Evolutionary conservation across 2,113 vertebrate species (phyloP).

Genomic region (Sturnira hondurensis): DNA sequence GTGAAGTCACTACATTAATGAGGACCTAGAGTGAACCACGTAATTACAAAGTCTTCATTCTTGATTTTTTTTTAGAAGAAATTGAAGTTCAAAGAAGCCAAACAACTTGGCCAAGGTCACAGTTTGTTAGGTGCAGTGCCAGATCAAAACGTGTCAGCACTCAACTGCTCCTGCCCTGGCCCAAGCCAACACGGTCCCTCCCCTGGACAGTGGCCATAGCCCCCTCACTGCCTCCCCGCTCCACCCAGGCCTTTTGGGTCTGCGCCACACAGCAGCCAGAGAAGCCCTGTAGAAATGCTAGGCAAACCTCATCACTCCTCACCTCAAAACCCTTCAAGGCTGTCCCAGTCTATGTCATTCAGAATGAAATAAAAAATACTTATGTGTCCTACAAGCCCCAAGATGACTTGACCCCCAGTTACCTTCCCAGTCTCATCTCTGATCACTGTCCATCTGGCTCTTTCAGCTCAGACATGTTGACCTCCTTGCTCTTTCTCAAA

Average conservation of each 20-base stretch:
- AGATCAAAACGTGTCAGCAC: background rate
- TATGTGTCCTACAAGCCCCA: background rate
- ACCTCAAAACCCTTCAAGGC: background rate
- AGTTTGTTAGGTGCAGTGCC: background rate
- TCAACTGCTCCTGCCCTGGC: background rate
- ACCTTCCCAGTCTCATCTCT: background rate
- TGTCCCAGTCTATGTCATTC: background rate
- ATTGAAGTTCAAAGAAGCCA: background rate
- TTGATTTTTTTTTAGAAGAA: background rate
- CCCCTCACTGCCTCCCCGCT: background rate
- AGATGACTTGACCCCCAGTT: background rate
- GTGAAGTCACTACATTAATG: background rate
- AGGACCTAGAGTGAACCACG: background rate
- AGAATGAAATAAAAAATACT: background rate
- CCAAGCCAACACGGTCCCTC: background rate
- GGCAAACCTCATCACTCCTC: background rate
- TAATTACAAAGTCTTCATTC: background rate
- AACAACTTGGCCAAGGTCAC: constrained; percentile 8
- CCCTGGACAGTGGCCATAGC: background rate
- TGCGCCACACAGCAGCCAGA: background rate
- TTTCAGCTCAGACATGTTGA: background rate
- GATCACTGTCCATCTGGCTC: background rate
- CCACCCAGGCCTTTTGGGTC: background rate
- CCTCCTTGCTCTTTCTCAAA: constrained; percentile 1
- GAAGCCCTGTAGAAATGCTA: background rate